A percentile compares a stretch with the other conserved stretches of the same genome.
phyloP scores from a whole-genome alignment of 2,888 invertebrate species.

The Baccha elongata region DNA sequence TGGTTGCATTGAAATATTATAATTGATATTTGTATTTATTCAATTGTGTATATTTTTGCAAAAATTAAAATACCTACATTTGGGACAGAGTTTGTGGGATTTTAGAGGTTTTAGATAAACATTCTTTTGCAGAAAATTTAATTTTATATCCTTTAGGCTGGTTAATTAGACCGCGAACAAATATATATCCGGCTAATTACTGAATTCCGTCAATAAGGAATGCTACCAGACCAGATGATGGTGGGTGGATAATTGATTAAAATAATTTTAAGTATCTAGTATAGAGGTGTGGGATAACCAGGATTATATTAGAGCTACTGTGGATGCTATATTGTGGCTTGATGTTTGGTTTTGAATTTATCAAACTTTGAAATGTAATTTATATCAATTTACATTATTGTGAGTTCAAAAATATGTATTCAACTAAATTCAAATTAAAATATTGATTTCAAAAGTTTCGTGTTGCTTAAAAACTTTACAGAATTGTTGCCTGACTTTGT shows the following conservation, averaged over 20 bases:
- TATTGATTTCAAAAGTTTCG: neutral
- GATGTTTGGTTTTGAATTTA: conserved; percentile 2
- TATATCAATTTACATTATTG: conserved; percentile 10
- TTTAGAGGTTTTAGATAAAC: conserved; percentile 33
- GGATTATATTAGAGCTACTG: too few relatives aligned
- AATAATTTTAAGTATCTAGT: neutral
- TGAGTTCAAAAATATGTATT: neutral
- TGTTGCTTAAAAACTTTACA: too few relatives aligned
- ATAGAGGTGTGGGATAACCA: neutral
- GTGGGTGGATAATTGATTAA: neutral
- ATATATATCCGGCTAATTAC: conserved; percentile 21
- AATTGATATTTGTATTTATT: conserved; percentile 43
- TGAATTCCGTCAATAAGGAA: conserved; percentile 21
- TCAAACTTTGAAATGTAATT: conserved; percentile 7
- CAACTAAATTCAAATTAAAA: neutral
- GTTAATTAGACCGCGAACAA: conserved; percentile 27
- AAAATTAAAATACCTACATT: neutral
- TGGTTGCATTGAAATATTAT: conserved; percentile 30
- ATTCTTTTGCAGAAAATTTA: conserved; percentile 17
- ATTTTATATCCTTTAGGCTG: conserved; percentile 23
- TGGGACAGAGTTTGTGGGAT: conserved; percentile 8
- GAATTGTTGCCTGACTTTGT: too few relatives aligned
- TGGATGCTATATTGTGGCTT: neutral
- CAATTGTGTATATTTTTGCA: neutral
- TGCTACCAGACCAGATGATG: neutral